Percentiles rank a stretch among this genome's conserved stretches.
Evolutionary conservation across 2,113 vertebrate genomes (phyloP).

Genomic region (Stigmatopora argus): DNA sequence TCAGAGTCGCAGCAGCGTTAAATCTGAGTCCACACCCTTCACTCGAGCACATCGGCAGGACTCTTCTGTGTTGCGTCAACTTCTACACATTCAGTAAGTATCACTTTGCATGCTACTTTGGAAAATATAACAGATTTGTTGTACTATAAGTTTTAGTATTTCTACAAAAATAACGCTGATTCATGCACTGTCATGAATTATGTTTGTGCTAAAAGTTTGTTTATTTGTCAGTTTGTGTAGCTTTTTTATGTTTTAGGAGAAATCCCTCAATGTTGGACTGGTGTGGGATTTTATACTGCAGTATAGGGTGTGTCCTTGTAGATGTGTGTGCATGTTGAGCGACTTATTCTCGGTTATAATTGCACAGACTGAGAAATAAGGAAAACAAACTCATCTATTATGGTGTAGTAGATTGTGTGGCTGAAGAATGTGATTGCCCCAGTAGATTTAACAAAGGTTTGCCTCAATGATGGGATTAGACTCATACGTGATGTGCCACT

Average conservation of each 20-base stretch:
- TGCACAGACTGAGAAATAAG: not conserved
- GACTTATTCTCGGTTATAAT: not conserved
- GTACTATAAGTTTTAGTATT: not conserved
- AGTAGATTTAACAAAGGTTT: conserved; percentile 19
- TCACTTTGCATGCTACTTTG: not conserved
- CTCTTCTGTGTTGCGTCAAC: conserved; percentile 43
- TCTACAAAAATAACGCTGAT: not conserved
- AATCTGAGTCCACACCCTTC: conserved; percentile 52
- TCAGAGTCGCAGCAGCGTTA: conserved; percentile 21
- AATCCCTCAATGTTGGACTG: not conserved
- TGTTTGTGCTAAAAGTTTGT: not conserved
- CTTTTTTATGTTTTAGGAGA: not conserved
- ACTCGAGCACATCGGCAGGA: conserved; percentile 22
- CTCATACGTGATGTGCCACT: not conserved
- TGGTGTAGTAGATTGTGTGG: not conserved
- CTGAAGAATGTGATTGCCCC: conserved; percentile 12
- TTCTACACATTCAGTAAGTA: conserved; percentile 53
- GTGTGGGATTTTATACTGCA: not conserved
- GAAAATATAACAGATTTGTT: not conserved
- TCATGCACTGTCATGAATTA: not conserved
- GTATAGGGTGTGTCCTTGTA: conserved; percentile 54
- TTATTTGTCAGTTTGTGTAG: not conserved
- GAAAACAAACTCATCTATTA: not conserved
- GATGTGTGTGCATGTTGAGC: conserved; percentile 10
- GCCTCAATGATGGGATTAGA: conserved; percentile 12